phyloP scores from a whole-genome alignment of 1,140 invertebrate species.

The Drosophila seguyi region DNA sequence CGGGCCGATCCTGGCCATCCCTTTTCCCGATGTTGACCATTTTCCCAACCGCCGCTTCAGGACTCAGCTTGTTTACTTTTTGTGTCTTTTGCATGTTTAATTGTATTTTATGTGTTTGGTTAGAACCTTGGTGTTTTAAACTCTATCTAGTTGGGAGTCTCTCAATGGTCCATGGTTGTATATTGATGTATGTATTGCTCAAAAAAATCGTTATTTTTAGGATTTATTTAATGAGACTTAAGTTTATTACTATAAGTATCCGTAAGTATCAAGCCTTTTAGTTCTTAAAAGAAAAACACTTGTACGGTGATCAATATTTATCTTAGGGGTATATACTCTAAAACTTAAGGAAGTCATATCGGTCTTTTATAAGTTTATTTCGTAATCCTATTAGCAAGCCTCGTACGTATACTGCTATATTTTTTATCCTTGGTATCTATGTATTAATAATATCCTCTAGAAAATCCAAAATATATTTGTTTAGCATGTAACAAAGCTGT shows the following conservation, averaged over 20 bases:
- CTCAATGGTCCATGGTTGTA: not conserved
- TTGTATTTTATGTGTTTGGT: slow-evolving; percentile 11
- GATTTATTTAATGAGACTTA: not conserved
- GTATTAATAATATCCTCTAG: not conserved
- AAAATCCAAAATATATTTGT: rapidly evolving
- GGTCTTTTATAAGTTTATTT: not conserved
- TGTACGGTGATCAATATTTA: not conserved
- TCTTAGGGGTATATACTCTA: not conserved
- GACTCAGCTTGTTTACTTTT: not conserved
- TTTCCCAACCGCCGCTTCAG: not conserved
- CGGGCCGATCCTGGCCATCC: slow-evolving; percentile 3
- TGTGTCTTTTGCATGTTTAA: slow-evolving; percentile 22
- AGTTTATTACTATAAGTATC: not conserved
- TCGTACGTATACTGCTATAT: not conserved
- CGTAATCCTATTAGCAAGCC: not conserved
- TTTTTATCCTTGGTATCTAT: not conserved
- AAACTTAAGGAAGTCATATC: not conserved
- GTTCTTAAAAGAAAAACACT: not conserved
- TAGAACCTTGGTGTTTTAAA: not conserved
- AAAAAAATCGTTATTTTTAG: not conserved
- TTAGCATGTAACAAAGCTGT: not conserved
- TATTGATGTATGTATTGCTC: not conserved
- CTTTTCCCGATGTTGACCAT: not conserved
- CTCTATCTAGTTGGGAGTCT: not conserved
- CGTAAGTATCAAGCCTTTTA: not conserved